A percentile compares a stretch with the other conserved stretches of the same genome.
These are phyloP conservation scores for Heteromurus nitidus DNA, from an alignment of 2,888 invertebrate species.

Conservation along the genomic window DNA sequence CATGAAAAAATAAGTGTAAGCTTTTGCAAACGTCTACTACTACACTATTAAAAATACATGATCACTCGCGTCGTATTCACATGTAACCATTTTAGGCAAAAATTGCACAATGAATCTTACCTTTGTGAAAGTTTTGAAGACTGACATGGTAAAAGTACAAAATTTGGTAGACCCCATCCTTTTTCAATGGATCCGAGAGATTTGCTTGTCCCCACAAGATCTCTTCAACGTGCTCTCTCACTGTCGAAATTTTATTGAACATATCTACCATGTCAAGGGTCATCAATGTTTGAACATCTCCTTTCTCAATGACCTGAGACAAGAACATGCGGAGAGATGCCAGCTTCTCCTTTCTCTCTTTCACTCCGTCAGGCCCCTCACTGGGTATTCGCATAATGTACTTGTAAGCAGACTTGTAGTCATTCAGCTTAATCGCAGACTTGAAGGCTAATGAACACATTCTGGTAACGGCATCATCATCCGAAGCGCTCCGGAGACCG, in stretches of 20 bases:
- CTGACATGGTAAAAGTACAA: slow-evolving; percentile 71
- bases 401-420: slow-evolving; percentile 69
- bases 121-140: slow-evolving; percentile 71
- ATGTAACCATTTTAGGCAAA: no score
- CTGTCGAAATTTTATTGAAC: slow-evolving; percentile 64
- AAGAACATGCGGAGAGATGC: slow-evolving; percentile 71
- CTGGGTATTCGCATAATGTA: slow-evolving; percentile 66
- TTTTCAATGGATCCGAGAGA: slow-evolving; percentile 70
- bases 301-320: slow-evolving; percentile 62
- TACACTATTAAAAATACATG: no score
- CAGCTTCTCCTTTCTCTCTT: slow-evolving; percentile 68
- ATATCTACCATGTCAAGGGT: slow-evolving; percentile 64
- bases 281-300: slow-evolving; percentile 70
- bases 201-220: slow-evolving; percentile 71
- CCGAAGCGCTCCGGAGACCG: slow-evolving; percentile 55
- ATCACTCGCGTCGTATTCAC: no score
- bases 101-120: slow-evolving; percentile 25
- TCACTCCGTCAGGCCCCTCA: slow-evolving; percentile 31
- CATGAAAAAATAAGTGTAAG: not conserved
- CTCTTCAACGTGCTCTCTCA: slow-evolving; percentile 70
- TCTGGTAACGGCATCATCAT: slow-evolving; percentile 62
- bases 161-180: slow-evolving; percentile 71
- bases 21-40: no score
- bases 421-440: slow-evolving; percentile 67
- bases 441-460: slow-evolving; percentile 73